Evolutionary conservation across 2,888 invertebrate species (phyloP), one percentile per base, ranked within the genome.

Genomic region (Epinotia ramella): DNA sequence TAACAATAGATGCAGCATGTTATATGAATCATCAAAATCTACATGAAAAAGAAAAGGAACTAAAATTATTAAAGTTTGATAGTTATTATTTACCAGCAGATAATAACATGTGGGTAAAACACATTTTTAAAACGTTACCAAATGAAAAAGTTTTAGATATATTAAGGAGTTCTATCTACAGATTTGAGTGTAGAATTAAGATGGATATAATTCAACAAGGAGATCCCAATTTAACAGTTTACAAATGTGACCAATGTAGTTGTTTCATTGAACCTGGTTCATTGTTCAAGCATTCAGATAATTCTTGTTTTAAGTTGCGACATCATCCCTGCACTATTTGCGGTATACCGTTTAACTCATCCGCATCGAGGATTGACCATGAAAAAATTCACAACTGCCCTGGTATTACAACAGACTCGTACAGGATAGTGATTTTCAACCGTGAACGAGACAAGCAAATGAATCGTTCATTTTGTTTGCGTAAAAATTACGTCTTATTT

Each of bases 211-310:
- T 86, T 76, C 89, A 91, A 81, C 78, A 86, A 64, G 91, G 91
- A 16, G 77, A 81, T 44, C 71, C 80, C 24, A 73, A 83, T 77
- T 77, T 84, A 7, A 86, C 86, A 18, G 77, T 90, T 18, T 91
- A 89, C 78, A 88, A 87, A 83, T 93, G 92, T 82, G 84, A 82
- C 71, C 86, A 82, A 79, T 93, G 92, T 81, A 76, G 80, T 12
- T 80, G 82, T 68, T 87, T 85, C 78, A 80, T 91, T 75, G 87
- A 90, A 64, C 82, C 85, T 12, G 69, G 77, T 66, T 77, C 77
- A 63, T 76, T 91, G 73, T 87, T 83, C 73, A 80, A 80, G 63
- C 92, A 92, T 77, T 79, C 83, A 53, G 78, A 81, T 77, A 84
- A 78, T 71, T 80, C 82, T 6, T 89, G 87, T 81, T 79, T 77